Percentiles rank a stretch among this genome's conserved stretches.
Evolutionary conservation across 2,888 invertebrate species (phyloP).

Genomic region (Beris chalybata): DNA sequence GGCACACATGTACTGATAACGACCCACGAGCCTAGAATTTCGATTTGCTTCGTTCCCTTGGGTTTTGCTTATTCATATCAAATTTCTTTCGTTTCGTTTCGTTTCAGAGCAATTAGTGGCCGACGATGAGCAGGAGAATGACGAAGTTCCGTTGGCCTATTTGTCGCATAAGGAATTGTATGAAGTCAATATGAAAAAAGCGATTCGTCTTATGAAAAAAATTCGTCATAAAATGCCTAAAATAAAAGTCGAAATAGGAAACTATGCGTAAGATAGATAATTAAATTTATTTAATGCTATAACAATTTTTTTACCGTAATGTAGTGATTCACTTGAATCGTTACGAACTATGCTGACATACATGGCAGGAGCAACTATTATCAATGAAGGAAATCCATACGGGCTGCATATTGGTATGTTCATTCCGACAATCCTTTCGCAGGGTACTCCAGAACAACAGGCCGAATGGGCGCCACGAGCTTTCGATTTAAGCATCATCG

Average conservation of each 20-base stretch:
- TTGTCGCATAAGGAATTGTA: constrained; percentile 84
- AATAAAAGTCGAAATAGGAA: constrained; percentile 67
- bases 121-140: too few species aligned
- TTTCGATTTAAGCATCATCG: constrained; percentile 81
- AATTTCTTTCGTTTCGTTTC: too few species aligned
- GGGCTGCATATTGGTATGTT: constrained; percentile 91
- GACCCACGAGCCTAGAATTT: too few species aligned
- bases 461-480: constrained; percentile 84
- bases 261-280: constrained; percentile 64
- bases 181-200: constrained; percentile 74
- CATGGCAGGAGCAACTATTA: constrained; percentile 48
- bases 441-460: constrained; percentile 85
- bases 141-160: constrained; percentile 65
- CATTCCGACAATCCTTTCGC: constrained; percentile 85
- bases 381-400: constrained; percentile 57
- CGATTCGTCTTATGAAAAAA: constrained; percentile 71
- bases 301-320: background rate
- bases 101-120: too few species aligned
- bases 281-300: background rate
- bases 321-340: constrained; percentile 52
- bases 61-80: too few species aligned
- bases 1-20: too few species aligned
- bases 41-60: too few species aligned
- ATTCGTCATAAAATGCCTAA: constrained; percentile 67
- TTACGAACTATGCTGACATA: constrained; percentile 33